Evolutionary conservation across 2,113 vertebrate species (phyloP), one percentile per base, ranked within the genome.

Genomic region (Actinemys pallida): DNA sequence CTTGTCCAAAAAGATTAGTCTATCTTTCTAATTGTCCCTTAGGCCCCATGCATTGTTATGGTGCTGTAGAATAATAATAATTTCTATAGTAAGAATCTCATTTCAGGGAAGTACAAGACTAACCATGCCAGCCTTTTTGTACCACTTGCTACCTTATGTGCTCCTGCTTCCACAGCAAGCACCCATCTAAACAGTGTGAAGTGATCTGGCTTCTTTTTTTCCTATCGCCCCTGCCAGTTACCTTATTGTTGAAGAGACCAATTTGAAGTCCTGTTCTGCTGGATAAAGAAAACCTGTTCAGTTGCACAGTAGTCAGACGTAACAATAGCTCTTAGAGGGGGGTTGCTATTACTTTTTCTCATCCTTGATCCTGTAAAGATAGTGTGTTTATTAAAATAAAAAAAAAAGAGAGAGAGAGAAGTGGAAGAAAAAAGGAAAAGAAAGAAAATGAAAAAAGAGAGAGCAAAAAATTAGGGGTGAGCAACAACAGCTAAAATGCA

Each of bases 331-430:
- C 8, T 25, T 62, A 20, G 31, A 59, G 20, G 2, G 86, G 12
- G 3, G 4, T 62, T 2, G n/a, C 24, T 20, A 2, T 50, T 89
- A 5, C n/a, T 90, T 84, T 90, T 93, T 78, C 80, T 93, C 83
- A 91, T 6, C 4, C 16, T 56, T 91, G 88, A 79, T 11, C 52
- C 25, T 72, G 13, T 79, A 52, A 97, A 86, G 86, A 62, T 50
- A 10, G 12, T 78, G 20, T 59, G 24, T 54, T 94, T 92, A 24
- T 80, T 95, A 81, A 45, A 49, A 93, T 72, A 49, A 47, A 50
- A 50, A 39, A 42, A n/a, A 22, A 8, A 54, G 53, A 17, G 52
- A 20, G 14, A 17, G 4, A 53, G 35, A 56, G 9, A 9, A 53
- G 25, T 27, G 25, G 53, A 62, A n/a, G 17, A 47, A 24, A 7